These are phyloP conservation scores for Brachionus sp. DNA, from an alignment of 1,140 invertebrate species.

Conservation along the genomic window DNA sequence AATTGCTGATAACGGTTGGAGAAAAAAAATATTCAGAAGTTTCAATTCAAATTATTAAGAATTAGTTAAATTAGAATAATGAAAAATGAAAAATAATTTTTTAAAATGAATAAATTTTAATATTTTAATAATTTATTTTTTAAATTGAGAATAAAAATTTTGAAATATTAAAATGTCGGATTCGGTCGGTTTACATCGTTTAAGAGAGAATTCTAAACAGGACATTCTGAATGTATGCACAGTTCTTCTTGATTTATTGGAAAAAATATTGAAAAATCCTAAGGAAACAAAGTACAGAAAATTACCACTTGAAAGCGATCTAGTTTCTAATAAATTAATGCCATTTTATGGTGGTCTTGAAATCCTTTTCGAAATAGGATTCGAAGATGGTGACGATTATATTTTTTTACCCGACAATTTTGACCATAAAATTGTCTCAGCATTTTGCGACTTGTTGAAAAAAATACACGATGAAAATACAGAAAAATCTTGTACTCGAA, in stretches of 20 bases:
- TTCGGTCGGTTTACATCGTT: not conserved
- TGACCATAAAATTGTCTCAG: not conserved
- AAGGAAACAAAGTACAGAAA: not conserved
- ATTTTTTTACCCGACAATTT: constrained; percentile 14
- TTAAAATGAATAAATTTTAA: not conserved
- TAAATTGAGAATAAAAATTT: not conserved
- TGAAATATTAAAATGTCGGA: not conserved
- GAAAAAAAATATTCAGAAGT: too few species aligned
- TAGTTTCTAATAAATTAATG: not conserved
- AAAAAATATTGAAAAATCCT: not conserved
- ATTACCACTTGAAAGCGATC: not conserved
- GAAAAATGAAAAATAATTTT: not conserved
- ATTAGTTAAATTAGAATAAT: not conserved
- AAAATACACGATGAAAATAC: not conserved
- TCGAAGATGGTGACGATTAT: not conserved
- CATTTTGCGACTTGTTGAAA: not conserved
- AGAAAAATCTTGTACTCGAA: not conserved
- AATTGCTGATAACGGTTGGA: too few species aligned
- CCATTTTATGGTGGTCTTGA: constrained; percentile 35
- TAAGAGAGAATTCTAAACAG: not conserved
- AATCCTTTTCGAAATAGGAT: constrained; percentile 34
- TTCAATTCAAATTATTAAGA: too few species aligned
- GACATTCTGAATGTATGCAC: not conserved
- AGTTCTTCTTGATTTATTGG: not conserved
- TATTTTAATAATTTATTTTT: not conserved